These are phyloP conservation scores for Hyposmocoma kahamanoa DNA, from an alignment of 1,140 invertebrate species.

Conservation along the genomic window DNA sequence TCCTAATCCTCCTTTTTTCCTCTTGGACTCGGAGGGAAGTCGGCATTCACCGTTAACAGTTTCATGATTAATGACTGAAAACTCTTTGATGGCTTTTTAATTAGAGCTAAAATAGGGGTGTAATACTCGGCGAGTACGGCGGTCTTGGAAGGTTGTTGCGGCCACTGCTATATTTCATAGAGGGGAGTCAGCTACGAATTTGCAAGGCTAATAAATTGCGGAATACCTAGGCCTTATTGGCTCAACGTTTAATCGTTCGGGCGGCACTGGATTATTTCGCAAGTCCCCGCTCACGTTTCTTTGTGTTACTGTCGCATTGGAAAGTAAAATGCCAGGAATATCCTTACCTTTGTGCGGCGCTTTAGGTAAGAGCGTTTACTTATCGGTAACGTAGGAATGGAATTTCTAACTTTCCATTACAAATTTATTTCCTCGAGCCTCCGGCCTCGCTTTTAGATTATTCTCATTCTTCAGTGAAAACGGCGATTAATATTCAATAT, in stretches of 20 bases:
- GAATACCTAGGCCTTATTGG: conserved; percentile 66
- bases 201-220: conserved; percentile 71
- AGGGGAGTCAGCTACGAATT: conserved; percentile 56
- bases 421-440: conserved; percentile 60
- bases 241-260: conserved; percentile 51
- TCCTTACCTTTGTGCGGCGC: conserved; percentile 43
- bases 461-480: conserved; percentile 67
- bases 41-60: conserved; percentile 70
- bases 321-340: conserved; percentile 43
- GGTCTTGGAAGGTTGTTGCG: conserved; percentile 47
- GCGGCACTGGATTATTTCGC: conserved; percentile 47
- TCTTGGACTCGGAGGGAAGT: conserved; percentile 56
- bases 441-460: conserved; percentile 57
- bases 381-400: conserved; percentile 57
- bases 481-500: conserved; percentile 71
- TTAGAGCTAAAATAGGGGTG: conserved; percentile 71
- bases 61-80: conserved; percentile 73
- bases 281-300: conserved; percentile 27
- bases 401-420: conserved; percentile 71
- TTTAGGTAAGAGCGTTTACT: conserved; percentile 52
- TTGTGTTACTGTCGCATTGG: conserved; percentile 25
- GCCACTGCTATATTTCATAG: conserved; percentile 64
- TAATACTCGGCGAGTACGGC: conserved; percentile 33
- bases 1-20: conserved; percentile 63
- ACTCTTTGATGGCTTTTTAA: conserved; percentile 74